Conservation (phyloP, 2,888 invertebrate genomes). For the Drosophila prostipennis region DNA sequence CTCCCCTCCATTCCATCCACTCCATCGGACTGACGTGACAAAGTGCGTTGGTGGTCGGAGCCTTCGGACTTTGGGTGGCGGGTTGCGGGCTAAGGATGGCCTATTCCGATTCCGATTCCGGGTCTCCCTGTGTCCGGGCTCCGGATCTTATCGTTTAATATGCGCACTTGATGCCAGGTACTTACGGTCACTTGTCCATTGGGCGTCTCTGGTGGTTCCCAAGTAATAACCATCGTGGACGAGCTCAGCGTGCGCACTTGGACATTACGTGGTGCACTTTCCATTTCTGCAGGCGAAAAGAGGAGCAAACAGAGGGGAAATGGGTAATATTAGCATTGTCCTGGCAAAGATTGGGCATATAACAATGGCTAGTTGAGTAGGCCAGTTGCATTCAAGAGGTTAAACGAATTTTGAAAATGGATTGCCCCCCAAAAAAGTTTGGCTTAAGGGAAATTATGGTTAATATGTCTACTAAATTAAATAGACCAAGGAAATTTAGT, state of each 20-base stretch:
- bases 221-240: slow-evolving; percentile 98
- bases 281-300: slow-evolving; percentile 90
- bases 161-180: slow-evolving; percentile 68
- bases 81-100: slow-evolving; percentile 4
- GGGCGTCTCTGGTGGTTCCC: slow-evolving; percentile 98
- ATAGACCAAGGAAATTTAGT: too few species aligned
- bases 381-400: background rate
- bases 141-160: slow-evolving; percentile 52
- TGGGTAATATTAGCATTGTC: slow-evolving; percentile 27
- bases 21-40: slow-evolving; percentile 50
- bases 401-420: slow-evolving; percentile 1
- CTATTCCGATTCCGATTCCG: background rate
- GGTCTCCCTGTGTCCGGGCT: slow-evolving; percentile 5
- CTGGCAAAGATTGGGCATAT: slow-evolving; percentile 11
- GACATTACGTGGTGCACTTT: slow-evolving; percentile 96
- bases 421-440: background rate
- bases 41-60: slow-evolving; percentile 49
- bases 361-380: background rate
- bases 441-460: background rate
- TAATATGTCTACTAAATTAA: background rate
- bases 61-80: background rate
- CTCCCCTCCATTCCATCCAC: slow-evolving; percentile 2
- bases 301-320: slow-evolving; percentile 15
- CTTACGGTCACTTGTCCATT: slow-evolving; percentile 98
- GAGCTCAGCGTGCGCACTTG: slow-evolving; percentile 97